Base-by-base conservation (phyloP, 2,113 vertebrate species). In the Manacus vitellinus region DNA sequence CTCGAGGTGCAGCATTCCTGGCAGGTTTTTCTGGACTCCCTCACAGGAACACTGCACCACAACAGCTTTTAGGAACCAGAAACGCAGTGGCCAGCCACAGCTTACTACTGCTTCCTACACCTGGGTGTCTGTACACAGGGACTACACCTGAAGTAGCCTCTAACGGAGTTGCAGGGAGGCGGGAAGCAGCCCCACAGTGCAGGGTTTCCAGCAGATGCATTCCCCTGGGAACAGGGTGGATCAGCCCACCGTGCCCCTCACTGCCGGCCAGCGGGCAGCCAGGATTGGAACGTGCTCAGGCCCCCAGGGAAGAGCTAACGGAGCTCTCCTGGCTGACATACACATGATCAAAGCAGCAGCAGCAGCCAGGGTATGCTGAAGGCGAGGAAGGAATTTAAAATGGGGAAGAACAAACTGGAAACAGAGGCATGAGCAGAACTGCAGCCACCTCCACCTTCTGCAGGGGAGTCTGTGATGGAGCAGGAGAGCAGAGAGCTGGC, bases 301-400 rank as follows among this genome's bases (percentile, higher is more conserved):
- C 68, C 51, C 58, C 31, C 70, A 71, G 92, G 88, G 18, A 52
- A 52, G 44, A 46, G 35, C 92, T 44, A 7, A 6, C 5, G 3
- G n/a, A 67, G 95, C 89, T 84, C 85, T 82, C 92, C 80, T 46
- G 52, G 44, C 46, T 56, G 90, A 92, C 79, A 85, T 3, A 51
- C 22, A 83, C 91, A 89, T 52, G 84, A 75, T 66, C 66, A 89
- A 89, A 97, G 52, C 92, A 97, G 92, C 91, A 91, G 93, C 80
- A 91, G 84, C 88, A 79, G 97, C 88, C 85, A 85, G 85, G 87
- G 85, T 81, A 82, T 87, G 96, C 89, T 46, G 77, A 80, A 56
- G 74, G 49, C 31, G 86, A 85, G 23, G 55, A 74, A 65, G 7
- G 81, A 66, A 47, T 85, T 81, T 24, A 80, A 79, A 94, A 68